Evolutionary conservation across 2,888 invertebrate species (phyloP).

Genomic region (Cheilosia vulpina): DNA sequence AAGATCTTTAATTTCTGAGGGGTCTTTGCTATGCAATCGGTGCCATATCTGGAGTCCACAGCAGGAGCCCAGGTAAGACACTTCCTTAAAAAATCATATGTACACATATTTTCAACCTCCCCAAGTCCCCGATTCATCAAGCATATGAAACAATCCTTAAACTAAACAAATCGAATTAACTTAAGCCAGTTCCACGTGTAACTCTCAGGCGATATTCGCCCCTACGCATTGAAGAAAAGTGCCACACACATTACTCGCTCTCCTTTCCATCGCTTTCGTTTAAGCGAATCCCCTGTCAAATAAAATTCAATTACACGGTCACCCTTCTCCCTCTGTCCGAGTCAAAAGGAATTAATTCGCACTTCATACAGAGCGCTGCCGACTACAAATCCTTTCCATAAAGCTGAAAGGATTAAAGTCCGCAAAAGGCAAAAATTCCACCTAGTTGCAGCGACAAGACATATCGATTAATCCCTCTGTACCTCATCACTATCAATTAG

Average conservation of each 20-base stretch:
- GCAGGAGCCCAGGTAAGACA: too few relatives aligned
- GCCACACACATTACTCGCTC: not conserved
- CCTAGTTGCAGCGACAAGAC: conserved; percentile 22
- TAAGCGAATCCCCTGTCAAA: conserved; percentile 10
- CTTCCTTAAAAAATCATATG: too few relatives aligned
- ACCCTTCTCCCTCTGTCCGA: not conserved
- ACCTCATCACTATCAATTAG: conserved; percentile 46
- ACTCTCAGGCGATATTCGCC: not conserved
- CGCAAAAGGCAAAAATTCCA: not conserved
- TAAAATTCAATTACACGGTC: conserved; percentile 20
- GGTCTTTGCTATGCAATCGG: too few relatives aligned
- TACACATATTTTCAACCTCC: too few relatives aligned
- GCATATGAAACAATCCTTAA: too few relatives aligned
- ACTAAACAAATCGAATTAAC: too few relatives aligned
- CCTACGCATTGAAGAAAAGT: not conserved
- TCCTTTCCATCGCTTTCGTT: not conserved
- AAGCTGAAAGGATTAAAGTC: conserved; percentile 19
- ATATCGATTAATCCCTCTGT: conserved; percentile 34
- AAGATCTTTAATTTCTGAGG: too few relatives aligned
- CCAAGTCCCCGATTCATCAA: too few relatives aligned
- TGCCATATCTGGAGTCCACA: too few relatives aligned
- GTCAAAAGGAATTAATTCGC: not conserved
- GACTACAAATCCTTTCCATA: conserved; percentile 15
- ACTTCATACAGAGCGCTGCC: not conserved
- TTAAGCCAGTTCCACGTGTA: too few relatives aligned